Evolutionary conservation across 2,888 invertebrate species (phyloP), one percentile per base, ranked within the genome.

Genomic region (Chaetoderma sp.): DNA sequence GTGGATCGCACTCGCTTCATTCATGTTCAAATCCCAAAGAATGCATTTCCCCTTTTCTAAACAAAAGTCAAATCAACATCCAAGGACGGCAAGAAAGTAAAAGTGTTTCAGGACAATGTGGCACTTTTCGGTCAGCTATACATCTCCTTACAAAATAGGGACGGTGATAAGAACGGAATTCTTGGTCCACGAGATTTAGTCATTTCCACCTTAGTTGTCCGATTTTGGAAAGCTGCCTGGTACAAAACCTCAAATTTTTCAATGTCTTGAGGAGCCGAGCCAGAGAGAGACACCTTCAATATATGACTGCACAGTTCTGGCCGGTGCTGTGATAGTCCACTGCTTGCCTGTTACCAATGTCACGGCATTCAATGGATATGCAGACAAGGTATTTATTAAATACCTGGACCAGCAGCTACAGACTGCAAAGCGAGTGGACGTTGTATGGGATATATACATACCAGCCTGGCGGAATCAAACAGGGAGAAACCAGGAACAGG

Each of bases 321-420:
- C 66, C 57, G 68, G 71, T 18, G 60, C 73, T 23, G 73, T 60
- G 8, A 57, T 74, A 18, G 60, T 71, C 13, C 67, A 72, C 52
- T 58, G 62, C 49, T 25, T 68, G 39, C 28, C 30, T 36, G 60
- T 61, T 6, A 42, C 50, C 8, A 42, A 23, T 4, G 60, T 54
- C n/a, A 61, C 56, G n/a, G 68, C 70, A 0, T 73, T 75, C 57
- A 27, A 64, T 21, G 70, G 71, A 2, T 74, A 72, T 63, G 62
- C 68, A 4, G 23, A 36, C 8, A 36, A 27, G 8, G 42, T 68
- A 25, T 68, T 68, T 30, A 27, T 70, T 4, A 68, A 67, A 50
- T 67, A 68, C 36, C 30, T 64, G 13, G 8, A 42, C 30, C 23
- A 33, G 13, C 70, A 75, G 42, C 52, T 73, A 21, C 10, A 28